These are phyloP conservation scores for Morone saxatilis DNA, from an alignment of 2,113 vertebrate species.

Conservation along the genomic window DNA sequence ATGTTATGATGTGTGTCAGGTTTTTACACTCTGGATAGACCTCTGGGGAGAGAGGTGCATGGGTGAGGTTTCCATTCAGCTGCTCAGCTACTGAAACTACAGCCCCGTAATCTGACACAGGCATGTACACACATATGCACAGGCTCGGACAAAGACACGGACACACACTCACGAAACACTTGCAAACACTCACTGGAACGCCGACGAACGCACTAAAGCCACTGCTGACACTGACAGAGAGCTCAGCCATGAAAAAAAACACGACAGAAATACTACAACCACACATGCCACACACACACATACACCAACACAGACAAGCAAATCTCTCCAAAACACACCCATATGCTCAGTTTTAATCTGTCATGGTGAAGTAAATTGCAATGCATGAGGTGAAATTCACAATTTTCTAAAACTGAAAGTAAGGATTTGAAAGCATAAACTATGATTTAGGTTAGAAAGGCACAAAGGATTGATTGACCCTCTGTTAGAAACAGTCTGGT, in stretches of 20 bases:
- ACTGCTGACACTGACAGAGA: background rate
- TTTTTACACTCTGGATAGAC: slow-evolving; percentile 30
- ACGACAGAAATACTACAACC: background rate
- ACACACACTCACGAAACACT: background rate
- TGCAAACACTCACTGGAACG: background rate
- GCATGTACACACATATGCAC: background rate
- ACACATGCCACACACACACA: slow-evolving; percentile 3
- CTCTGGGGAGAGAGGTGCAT: slow-evolving; percentile 18
- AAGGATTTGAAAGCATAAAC: background rate
- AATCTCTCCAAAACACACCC: background rate
- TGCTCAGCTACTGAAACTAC: slow-evolving; percentile 21
- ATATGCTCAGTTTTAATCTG: background rate
- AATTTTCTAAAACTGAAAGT: background rate
- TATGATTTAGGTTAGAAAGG: background rate
- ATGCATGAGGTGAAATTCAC: background rate
- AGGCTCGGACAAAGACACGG: background rate
- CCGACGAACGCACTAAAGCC: background rate
- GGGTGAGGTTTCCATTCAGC: slow-evolving; percentile 33
- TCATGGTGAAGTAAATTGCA: background rate
- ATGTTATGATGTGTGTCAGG: slow-evolving; percentile 57
- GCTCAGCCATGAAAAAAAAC: slow-evolving; percentile 1
- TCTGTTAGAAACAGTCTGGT: background rate
- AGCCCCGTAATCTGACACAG: background rate
- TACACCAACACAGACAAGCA: background rate
- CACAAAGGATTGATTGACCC: background rate